phyloP scores from a whole-genome alignment of 2,888 invertebrate species.

The Leuctra nigra region DNA sequence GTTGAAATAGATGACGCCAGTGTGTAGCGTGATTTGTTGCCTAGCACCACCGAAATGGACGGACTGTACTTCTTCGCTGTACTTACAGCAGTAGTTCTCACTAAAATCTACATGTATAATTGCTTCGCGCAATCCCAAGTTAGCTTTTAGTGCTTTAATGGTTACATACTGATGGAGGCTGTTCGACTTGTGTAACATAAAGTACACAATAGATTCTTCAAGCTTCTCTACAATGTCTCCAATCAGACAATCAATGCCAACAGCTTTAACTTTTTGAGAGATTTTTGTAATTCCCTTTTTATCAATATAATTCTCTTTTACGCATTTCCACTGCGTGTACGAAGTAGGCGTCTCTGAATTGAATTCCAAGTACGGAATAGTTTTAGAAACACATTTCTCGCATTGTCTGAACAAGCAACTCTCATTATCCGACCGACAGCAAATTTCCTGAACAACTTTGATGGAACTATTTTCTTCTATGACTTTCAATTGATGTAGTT shows the following conservation, averaged over 20 bases:
- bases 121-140: conserved; percentile 4
- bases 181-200: conserved; percentile 36
- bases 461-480: conserved; percentile 11
- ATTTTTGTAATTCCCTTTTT: conserved; percentile 36
- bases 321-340: background rate
- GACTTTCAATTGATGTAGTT: conserved; percentile 14
- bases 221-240: conserved; percentile 39
- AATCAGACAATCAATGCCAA: too few relatives aligned
- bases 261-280: conserved; percentile 33
- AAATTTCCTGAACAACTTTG: conserved; percentile 13
- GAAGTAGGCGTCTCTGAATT: background rate
- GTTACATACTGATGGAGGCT: conserved; percentile 13
- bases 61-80: background rate
- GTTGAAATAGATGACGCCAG: background rate
- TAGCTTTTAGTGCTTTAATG: conserved; percentile 9
- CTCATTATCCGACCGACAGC: conserved; percentile 20
- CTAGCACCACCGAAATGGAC: background rate
- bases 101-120: conserved; percentile 12
- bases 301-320: background rate
- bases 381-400: conserved; percentile 2
- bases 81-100: background rate
- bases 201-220: conserved; percentile 35
- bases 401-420: conserved; percentile 21
- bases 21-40: background rate
- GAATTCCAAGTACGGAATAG: conserved; percentile 12